A percentile compares a stretch with the other conserved stretches of the same genome.
Evolutionary conservation across 2,797 vertebrate genomes (phyloP).

Genomic region (Myotis myotis): DNA sequence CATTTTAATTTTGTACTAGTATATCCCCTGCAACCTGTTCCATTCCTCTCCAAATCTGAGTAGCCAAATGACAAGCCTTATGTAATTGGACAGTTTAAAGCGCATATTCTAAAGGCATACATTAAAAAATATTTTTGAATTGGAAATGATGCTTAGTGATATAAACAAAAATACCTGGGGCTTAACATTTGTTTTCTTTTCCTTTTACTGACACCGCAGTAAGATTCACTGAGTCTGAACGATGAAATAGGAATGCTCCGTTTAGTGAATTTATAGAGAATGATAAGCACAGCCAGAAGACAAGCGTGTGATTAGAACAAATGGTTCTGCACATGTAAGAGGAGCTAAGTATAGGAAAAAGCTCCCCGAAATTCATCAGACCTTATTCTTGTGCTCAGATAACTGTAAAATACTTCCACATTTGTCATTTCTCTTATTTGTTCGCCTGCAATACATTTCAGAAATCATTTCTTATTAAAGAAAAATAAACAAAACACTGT

Average conservation of each 20-base stretch:
- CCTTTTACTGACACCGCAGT: constrained; percentile 47
- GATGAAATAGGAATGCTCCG: constrained; percentile 62
- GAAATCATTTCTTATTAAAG: constrained; percentile 18
- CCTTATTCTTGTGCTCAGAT: constrained; percentile 26
- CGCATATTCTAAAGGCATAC: constrained; percentile 53
- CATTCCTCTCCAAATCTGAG: not conserved
- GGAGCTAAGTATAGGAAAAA: not conserved
- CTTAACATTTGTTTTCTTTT: constrained; percentile 46
- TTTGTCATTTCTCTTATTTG: constrained; percentile 29
- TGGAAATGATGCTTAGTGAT: constrained; percentile 67
- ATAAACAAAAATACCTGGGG: constrained; percentile 67
- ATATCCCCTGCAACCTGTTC: not conserved
- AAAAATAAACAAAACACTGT: not conserved
- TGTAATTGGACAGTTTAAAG: constrained; percentile 57
- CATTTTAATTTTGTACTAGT: constrained; percentile 58
- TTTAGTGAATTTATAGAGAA: constrained; percentile 63
- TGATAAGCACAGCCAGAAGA: constrained; percentile 33
- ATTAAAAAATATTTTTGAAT: constrained; percentile 66
- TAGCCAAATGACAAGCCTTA: constrained; percentile 55
- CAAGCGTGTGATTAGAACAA: constrained; percentile 16
- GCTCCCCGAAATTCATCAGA: not conserved
- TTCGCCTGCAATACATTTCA: not conserved
- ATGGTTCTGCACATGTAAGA: not conserved
- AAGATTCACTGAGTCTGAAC: constrained; percentile 65
- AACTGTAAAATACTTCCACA: not conserved